Base-by-base conservation (phyloP, 23 tunicate genomes). In the Styela clava region DNA sequence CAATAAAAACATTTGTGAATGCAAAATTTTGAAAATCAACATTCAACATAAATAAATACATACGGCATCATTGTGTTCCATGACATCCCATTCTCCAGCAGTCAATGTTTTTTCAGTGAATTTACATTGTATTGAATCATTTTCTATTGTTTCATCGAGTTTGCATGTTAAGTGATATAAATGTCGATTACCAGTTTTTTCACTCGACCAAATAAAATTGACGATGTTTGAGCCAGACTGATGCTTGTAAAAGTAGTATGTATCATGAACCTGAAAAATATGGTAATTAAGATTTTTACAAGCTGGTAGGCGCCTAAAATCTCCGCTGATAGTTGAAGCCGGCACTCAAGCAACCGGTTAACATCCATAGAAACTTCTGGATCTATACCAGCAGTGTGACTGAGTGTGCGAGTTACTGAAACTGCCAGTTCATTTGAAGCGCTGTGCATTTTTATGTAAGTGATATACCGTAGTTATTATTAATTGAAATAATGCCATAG, bases 181-280 rank as follows among this genome's bases (percentile, higher is more conserved):
- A 85, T 93, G 98, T 7, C 98, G 31, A 69, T 87, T 81, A 0
- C 93, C 92, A 20, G 93, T 84, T 22, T 77, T 83, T 51, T 93
- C 98, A 82, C 93, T 93, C 34, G 98, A 87, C 93, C 93, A 93
- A 21, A 93, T 84, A 64, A 93, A 87, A 33, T 67, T 62, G 65
- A 93, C 51, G 67, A 87, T 92, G 35, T 88, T 86, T 2, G 64
- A 33, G 30, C 86, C 87, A 33, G 68, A 2, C 36, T 65, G 74
- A 63, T 74, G 78, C 61, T 77, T 65, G 52, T 87, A 79, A 64
- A 93, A 93, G 37, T 93, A 73, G 77, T 79, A 84, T 25, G 86
- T 63, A 73, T 93, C 98, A 35, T 87, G 88, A 12, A 91, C 81
- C 97, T 91, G 91, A 20, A 84, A 62, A 74, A 56, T 27, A 12